A percentile compares a stretch with the other conserved stretches of the same genome.
These are phyloP conservation scores for Parambassis ranga DNA, from an alignment of 2,797 vertebrate species.

Conservation along the genomic window DNA sequence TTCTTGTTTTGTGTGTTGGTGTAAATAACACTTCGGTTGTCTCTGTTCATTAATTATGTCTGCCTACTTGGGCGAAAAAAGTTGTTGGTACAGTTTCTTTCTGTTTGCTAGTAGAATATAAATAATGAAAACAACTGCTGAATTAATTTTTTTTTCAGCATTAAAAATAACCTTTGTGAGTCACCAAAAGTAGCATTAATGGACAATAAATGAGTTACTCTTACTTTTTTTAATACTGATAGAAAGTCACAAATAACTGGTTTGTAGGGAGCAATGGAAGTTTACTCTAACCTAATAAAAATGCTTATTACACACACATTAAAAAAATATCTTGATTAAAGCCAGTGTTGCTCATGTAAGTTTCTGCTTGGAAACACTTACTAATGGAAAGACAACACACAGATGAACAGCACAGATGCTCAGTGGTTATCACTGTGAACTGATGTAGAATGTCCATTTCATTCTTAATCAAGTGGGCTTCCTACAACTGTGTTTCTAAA, in stretches of 20 bases:
- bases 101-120: background rate
- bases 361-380: slow-evolving; percentile 18
- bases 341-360: background rate
- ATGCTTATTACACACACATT: no score
- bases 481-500: background rate
- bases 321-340: slow-evolving; percentile 17
- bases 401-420: slow-evolving; percentile 45
- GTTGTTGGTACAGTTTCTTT: background rate
- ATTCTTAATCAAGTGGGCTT: slow-evolving; percentile 6
- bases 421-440: slow-evolving; percentile 5
- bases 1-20: slow-evolving; percentile 23
- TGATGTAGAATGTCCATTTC: background rate
- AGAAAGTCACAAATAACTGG: background rate
- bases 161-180: background rate
- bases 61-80: background rate
- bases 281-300: slow-evolving; percentile 6
- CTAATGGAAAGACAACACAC: background rate
- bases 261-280: background rate
- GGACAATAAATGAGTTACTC: background rate
- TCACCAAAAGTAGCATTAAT: background rate
- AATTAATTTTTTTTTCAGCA: background rate
- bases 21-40: slow-evolving; percentile 1
- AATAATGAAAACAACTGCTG: background rate
- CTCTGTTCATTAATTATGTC: slow-evolving; percentile 27
- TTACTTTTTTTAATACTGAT: background rate